Base-by-base conservation (phyloP, 2,113 vertebrate genomes). In the Sapajus apella region DNA sequence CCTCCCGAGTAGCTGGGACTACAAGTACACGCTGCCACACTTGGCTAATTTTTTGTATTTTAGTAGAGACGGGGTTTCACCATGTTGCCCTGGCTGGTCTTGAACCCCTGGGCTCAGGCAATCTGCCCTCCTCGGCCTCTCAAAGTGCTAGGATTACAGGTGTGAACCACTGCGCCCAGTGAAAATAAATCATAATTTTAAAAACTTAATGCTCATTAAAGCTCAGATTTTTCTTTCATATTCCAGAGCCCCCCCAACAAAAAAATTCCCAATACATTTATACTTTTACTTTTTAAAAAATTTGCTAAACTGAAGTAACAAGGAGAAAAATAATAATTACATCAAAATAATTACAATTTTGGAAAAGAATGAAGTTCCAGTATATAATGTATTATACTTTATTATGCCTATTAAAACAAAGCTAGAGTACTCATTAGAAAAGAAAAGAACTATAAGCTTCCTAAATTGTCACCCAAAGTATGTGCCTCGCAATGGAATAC, bases 371-470 rank as follows among this genome's bases (percentile, higher is more conserved):
- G 35, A 87, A 82, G 50, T 96, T 93, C 73, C 58, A 92, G 45
- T 95, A 96, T 40, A 56, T 90, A 93, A 90, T 12, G 4, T 64
- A 89, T 6, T 91, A 81, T 0, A 75, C 10, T 56, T 66, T 95
- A 97, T 56, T 32, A 82, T 13, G 85, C 25, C 35, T 77, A 87
- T 76, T 87, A 83, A 97, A 94, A 91, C 45, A 90, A 90, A 94
- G 50, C 25, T 75, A 90, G 6, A 83, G 14, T 58, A 73, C 20
- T 52, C 23, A 86, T 37, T 87, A 76, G 35, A 94, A 83, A 89
- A 66, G n/a, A 96, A 91, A 52, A 68, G 79, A 91, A 76, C 45
- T 45, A 61, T n/a, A 87, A 66, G 20, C 8, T 91, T 37, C 45
- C 61, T 88, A 55, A 64, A 70, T 72, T 76, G 47, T 84, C 52